Conservation (phyloP, 2,113 vertebrate species). For the Spilogale gracilis region DNA sequence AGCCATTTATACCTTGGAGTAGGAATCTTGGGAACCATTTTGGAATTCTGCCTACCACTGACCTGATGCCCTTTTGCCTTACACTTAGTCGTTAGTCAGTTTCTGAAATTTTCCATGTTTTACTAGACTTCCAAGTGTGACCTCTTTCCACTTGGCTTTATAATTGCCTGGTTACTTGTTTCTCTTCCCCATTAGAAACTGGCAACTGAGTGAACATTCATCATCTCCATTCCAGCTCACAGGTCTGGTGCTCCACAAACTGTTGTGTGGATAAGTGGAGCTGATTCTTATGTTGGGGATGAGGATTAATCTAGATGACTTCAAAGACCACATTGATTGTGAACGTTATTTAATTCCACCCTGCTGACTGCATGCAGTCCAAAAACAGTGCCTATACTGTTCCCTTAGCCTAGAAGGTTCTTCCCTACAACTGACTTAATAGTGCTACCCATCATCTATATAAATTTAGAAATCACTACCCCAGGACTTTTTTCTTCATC, state of each 20-base stretch:
- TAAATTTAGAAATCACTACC: not conserved
- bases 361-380: not conserved
- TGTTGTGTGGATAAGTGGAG: not conserved
- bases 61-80: not conserved
- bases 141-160: not conserved
- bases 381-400: not conserved
- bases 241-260: not conserved
- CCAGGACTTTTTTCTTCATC: not conserved
- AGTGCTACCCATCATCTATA: not conserved
- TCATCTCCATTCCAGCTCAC: not conserved
- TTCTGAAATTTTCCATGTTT: slow-evolving; percentile 20
- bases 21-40: not conserved
- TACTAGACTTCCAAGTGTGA: not conserved
- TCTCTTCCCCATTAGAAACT: not conserved
- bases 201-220: not conserved
- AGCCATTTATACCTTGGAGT: not conserved
- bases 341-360: not conserved
- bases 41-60: not conserved
- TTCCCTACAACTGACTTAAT: not conserved
- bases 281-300: not conserved
- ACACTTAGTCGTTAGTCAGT: not conserved
- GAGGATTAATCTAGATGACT: not conserved
- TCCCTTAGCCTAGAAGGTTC: not conserved
- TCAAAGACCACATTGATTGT: not conserved
- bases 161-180: not conserved